These are phyloP conservation scores for Ammodytes marinus DNA, from an alignment of 2,113 vertebrate genomes.

Conservation along the genomic window DNA sequence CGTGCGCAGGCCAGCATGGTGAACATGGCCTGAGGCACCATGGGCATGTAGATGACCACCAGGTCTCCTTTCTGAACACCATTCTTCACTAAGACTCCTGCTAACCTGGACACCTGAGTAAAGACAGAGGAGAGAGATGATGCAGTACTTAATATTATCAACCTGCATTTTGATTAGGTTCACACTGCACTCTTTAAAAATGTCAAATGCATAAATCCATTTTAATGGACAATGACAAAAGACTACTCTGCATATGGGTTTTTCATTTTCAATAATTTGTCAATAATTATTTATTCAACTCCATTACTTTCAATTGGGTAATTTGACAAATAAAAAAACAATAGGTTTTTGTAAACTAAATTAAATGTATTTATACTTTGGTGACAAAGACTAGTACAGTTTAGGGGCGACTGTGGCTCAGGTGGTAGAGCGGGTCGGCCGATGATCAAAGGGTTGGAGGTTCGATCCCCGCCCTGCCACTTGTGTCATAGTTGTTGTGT, in stretches of 20 bases:
- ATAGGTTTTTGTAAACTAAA: not conserved
- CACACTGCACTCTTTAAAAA: not conserved
- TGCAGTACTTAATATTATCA: not conserved
- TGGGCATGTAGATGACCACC: slow-evolving; percentile 99
- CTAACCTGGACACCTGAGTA: slow-evolving; percentile 92
- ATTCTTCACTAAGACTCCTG: slow-evolving; percentile 90
- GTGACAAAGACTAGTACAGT: not conserved
- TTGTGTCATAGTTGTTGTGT: no score
- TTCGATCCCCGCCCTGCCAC: no score
- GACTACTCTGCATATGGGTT: not conserved
- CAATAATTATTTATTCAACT: not conserved
- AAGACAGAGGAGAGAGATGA: not conserved
- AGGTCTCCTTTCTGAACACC: slow-evolving; percentile 92
- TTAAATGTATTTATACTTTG: not conserved
- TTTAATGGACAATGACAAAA: not conserved
- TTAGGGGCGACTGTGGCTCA: no score
- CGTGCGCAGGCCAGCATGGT: slow-evolving; percentile 96
- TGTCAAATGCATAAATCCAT: not conserved
- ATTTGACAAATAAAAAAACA: not conserved
- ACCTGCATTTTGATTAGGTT: not conserved
- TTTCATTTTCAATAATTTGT: not conserved
- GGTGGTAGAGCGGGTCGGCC: no score
- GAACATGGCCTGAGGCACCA: slow-evolving; percentile 96
- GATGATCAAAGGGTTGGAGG: no score
- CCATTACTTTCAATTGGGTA: not conserved